Percentiles rank a stretch among this genome's conserved stretches.
These are phyloP conservation scores for Thunnus thynnus DNA, from an alignment of 2,113 vertebrate species.

Conservation along the genomic window DNA sequence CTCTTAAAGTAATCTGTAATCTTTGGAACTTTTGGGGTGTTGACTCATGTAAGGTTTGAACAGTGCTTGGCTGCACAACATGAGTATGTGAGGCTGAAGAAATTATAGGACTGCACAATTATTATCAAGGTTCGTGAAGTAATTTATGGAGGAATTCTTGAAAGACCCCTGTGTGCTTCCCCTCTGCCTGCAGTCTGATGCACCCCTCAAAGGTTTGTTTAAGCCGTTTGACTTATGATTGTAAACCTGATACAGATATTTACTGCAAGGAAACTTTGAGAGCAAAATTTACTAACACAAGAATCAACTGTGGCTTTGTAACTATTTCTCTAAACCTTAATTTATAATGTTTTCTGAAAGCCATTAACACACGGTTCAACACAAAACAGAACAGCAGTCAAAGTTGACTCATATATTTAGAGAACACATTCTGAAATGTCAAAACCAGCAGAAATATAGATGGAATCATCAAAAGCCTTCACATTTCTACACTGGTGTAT, in stretches of 20 bases:
- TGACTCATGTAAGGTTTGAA: background rate
- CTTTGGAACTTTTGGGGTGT: no score
- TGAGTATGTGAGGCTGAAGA: background rate
- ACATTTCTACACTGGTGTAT: background rate
- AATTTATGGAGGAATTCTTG: background rate
- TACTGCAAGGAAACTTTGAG: slow-evolving; percentile 26
- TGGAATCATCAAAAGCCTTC: slow-evolving; percentile 8
- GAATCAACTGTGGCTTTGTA: slow-evolving; percentile 10
- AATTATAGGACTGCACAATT: background rate
- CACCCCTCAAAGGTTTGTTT: slow-evolving; percentile 12
- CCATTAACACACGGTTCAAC: slow-evolving; percentile 7
- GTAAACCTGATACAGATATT: slow-evolving; percentile 9
- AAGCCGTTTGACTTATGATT: slow-evolving; percentile 22
- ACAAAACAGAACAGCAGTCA: slow-evolving; percentile 20
- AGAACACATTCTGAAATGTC: slow-evolving; percentile 11
- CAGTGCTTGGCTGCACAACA: background rate
- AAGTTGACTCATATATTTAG: slow-evolving; percentile 17
- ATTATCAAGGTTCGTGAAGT: background rate
- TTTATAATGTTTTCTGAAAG: slow-evolving; percentile 35
- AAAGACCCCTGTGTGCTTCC: background rate
- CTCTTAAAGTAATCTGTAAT: no score
- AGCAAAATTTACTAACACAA: background rate
- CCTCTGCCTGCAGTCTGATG: slow-evolving; percentile 3
- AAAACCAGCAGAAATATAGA: slow-evolving; percentile 30
- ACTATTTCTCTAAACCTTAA: slow-evolving; percentile 34